These are phyloP conservation scores for Antechinus stuartii DNA, from an alignment of 2,113 vertebrate genomes.

Conservation along the genomic window DNA sequence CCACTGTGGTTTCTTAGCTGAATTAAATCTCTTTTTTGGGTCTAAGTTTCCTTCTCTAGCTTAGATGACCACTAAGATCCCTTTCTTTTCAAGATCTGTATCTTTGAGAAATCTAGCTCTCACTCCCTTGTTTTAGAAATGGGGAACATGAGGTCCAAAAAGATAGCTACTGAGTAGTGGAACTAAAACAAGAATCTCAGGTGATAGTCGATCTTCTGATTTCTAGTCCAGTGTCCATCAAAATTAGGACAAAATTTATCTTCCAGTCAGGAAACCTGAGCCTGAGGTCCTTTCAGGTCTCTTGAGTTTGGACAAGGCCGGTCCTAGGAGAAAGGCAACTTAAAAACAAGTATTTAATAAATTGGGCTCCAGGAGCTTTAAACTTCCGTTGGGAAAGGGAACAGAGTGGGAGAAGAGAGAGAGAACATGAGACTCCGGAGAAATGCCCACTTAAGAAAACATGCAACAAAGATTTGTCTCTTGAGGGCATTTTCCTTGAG, in stretches of 20 bases:
- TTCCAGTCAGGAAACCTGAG: neutral
- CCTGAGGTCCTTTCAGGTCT: neutral
- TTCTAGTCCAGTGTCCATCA: neutral
- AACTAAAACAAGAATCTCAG: neutral
- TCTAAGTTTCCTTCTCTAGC: neutral
- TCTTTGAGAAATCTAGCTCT: neutral
- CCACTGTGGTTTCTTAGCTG: neutral
- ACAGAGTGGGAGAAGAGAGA: neutral
- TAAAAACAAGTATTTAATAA: neutral
- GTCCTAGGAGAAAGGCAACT: neutral
- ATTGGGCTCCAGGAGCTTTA: neutral
- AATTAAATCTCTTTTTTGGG: neutral
- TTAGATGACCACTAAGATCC: neutral
- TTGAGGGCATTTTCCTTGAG: neutral
- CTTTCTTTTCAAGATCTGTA: neutral
- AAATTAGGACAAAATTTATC: neutral
- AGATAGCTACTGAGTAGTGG: neutral
- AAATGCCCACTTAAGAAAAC: neutral
- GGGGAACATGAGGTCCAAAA: neutral
- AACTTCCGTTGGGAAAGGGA: neutral
- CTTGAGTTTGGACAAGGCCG: neutral
- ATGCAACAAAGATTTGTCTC: neutral
- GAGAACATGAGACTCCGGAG: neutral
- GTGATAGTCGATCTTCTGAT: neutral
- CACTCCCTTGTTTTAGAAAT: neutral